Evolutionary conservation across 1,140 invertebrate genomes (phyloP).

Genomic region (Neuroterus valhalla): DNA sequence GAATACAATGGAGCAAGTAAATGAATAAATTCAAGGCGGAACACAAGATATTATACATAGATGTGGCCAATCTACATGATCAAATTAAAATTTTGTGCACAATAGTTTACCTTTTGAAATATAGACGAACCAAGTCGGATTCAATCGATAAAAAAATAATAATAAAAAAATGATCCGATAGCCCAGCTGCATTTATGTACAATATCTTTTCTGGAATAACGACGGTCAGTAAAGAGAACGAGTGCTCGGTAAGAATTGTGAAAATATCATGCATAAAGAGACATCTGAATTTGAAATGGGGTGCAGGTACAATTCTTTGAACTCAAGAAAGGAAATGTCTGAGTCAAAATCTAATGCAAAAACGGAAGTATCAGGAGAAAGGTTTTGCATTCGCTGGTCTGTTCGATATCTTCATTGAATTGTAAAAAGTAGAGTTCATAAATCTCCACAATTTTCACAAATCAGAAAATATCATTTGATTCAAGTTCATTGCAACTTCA

Average conservation of each 20-base stretch:
- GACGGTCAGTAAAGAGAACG: conserved; percentile 26
- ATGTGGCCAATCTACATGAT: too few species aligned
- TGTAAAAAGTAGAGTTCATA: too few species aligned
- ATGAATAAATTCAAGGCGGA: conserved; percentile 3
- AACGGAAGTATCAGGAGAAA: conserved; percentile 13
- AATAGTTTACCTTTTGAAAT: too few species aligned
- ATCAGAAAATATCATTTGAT: too few species aligned
- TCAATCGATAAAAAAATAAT: too few species aligned
- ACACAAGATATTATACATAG: background rate
- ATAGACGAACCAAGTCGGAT: too few species aligned
- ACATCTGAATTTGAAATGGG: conserved; percentile 12
- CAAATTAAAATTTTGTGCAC: too few species aligned
- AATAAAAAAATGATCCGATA: too few species aligned
- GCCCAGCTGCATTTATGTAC: too few species aligned
- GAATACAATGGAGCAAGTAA: conserved; percentile 25
- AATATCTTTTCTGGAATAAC: background rate
- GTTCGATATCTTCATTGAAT: background rate
- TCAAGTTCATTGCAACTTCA: too few species aligned
- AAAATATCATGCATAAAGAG: conserved; percentile 29
- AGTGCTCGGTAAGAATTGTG: conserved; percentile 22
- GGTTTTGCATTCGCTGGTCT: conserved; percentile 2
- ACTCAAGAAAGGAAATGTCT: conserved; percentile 2
- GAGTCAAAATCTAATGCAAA: conserved; percentile 21
- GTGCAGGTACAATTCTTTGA: conserved; percentile 20
- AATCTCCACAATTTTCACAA: too few species aligned